Evolutionary conservation across 2,113 vertebrate species (phyloP).

Genomic region (Gasterosteus aculeatus): DNA sequence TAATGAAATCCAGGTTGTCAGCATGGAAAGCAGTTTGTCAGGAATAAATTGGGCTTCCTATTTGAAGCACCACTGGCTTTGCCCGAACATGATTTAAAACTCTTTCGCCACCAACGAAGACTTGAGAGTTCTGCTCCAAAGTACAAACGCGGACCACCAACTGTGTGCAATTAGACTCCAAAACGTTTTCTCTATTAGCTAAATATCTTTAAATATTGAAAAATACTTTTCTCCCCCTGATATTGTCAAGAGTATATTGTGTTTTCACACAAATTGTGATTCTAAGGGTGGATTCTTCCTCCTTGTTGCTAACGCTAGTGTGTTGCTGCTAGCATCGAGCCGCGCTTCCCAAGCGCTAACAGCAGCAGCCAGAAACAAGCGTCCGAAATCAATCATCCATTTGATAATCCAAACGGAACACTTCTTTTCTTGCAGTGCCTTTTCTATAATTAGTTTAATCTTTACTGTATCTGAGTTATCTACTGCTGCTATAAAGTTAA

Average conservation of each 20-base stretch:
- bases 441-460: not conserved
- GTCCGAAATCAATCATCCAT: not conserved
- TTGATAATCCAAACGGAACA: not conserved
- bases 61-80: constrained; percentile 49
- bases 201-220: too few relatives aligned
- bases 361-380: not conserved
- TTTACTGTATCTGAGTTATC: too few relatives aligned
- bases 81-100: constrained; percentile 1
- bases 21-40: constrained; percentile 56
- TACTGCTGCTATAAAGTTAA: too few relatives aligned
- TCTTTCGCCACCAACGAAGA: constrained; percentile 4
- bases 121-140: too few relatives aligned
- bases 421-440: not conserved
- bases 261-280: not conserved
- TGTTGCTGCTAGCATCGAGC: too few relatives aligned
- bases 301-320: not conserved
- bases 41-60: constrained; percentile 60
- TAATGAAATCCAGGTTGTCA: constrained; percentile 71
- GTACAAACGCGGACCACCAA: too few relatives aligned
- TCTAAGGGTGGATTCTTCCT: not conserved
- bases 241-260: not conserved
- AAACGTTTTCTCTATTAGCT: too few relatives aligned
- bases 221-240: too few relatives aligned
- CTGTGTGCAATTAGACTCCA: too few relatives aligned
- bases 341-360: not conserved